Evolutionary conservation across 92 coral and sea anemone species (phyloP).

Genomic region (Zoanthus sociatus): DNA sequence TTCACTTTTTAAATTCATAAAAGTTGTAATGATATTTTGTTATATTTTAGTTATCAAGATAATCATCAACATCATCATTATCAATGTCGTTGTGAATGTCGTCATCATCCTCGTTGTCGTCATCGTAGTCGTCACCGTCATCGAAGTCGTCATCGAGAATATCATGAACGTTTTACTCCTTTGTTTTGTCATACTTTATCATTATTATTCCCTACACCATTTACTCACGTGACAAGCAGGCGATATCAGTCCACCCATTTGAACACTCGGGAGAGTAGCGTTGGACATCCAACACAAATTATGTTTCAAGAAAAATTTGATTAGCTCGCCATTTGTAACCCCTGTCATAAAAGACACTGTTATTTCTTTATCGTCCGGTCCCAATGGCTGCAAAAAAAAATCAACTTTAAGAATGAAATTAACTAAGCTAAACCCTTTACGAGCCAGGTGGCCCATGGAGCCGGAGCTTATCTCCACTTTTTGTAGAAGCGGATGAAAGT

Average conservation of each 20-base stretch:
- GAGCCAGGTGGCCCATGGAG: no score
- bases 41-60: no score
- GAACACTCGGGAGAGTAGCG: constrained; percentile 50
- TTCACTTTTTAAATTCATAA: no score
- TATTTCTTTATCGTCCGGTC: neutral
- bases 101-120: neutral
- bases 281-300: constrained; percentile 53
- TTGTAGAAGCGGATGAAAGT: no score
- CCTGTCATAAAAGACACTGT: constrained; percentile 43
- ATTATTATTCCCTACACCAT: neutral
- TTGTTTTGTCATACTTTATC: neutral
- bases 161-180: neutral
- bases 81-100: neutral
- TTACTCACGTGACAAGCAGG: constrained; percentile 61
- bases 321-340: constrained; percentile 28
- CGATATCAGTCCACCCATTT: constrained; percentile 55
- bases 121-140: neutral
- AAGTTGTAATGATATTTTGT: no score
- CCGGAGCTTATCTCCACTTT: no score
- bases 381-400: neutral
- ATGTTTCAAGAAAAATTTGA: constrained; percentile 32
- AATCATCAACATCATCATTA: neutral
- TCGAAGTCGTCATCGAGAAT: neutral
- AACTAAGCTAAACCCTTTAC: neutral
- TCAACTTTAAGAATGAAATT: neutral